Conservation (phyloP, 2,113 vertebrate species). For the Xenopus tropicalis region DNA sequence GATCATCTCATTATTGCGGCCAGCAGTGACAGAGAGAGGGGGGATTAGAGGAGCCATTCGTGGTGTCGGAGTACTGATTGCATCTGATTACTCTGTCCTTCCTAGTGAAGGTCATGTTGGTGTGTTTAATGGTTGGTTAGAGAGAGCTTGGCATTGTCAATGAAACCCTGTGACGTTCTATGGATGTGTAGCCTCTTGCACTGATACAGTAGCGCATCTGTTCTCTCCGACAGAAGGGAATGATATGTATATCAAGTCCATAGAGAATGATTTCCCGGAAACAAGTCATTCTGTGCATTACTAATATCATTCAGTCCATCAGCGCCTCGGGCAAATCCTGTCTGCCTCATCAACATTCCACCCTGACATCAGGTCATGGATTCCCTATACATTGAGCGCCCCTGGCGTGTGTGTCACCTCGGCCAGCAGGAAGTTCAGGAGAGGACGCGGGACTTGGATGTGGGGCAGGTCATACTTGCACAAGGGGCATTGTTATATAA, state of each 20-base stretch:
- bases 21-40: neutral
- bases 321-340: constrained; percentile 31
- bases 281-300: neutral
- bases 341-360: neutral
- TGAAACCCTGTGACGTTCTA: neutral
- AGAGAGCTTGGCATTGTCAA: constrained; percentile 17
- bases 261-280: neutral
- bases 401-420: neutral
- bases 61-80: neutral
- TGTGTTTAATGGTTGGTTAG: neutral
- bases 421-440: constrained; percentile 18
- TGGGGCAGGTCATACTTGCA: neutral
- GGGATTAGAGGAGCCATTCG: neutral
- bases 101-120: constrained; percentile 7
- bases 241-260: neutral
- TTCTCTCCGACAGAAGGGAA: constrained; percentile 4
- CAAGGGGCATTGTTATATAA: neutral
- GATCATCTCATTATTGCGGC: constrained; percentile 23
- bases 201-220: constrained; percentile 11
- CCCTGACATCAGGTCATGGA: constrained; percentile 6
- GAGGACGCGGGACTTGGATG: neutral
- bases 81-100: neutral
- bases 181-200: neutral
- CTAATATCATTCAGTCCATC: neutral
- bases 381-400: neutral